These are phyloP conservation scores for Montipora capricornis DNA, from an alignment of 64 coral and sea anemone species.

Conservation along the genomic window DNA sequence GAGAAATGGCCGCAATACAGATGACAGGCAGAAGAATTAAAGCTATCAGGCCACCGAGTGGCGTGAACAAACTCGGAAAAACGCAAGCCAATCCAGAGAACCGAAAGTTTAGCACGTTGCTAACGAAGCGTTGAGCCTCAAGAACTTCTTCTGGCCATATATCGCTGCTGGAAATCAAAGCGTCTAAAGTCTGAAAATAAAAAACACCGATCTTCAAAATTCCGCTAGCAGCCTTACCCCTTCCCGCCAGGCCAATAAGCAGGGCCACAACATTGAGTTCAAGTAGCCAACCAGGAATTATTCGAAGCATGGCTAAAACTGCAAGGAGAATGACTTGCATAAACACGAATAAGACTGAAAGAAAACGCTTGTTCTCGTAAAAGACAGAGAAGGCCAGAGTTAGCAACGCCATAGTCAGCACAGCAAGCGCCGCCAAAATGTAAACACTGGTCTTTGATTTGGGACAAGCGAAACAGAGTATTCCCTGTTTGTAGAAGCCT, in stretches of 20 bases:
- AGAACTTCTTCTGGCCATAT: slow-evolving; percentile 61
- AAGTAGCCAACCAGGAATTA: slow-evolving; percentile 85
- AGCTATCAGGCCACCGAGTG: slow-evolving; percentile 57
- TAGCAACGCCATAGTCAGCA: slow-evolving; percentile 9
- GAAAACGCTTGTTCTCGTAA: slow-evolving; percentile 16
- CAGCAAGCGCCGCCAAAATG: slow-evolving; percentile 46
- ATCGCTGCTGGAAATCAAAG: slow-evolving; percentile 68
- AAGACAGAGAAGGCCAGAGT: background rate
- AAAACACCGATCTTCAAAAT: slow-evolving; percentile 78
- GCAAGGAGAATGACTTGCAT: slow-evolving; percentile 70
- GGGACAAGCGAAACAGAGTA: slow-evolving; percentile 60
- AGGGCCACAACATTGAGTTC: slow-evolving; percentile 67
- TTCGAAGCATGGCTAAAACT: slow-evolving; percentile 53
- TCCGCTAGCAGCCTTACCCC: slow-evolving; percentile 43
- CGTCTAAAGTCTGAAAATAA: slow-evolving; percentile 86
- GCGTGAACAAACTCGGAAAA: slow-evolving; percentile 70
- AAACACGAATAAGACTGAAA: background rate
- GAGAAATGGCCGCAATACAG: slow-evolving; percentile 4
- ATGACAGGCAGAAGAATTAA: slow-evolving; percentile 64
- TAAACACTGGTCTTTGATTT: slow-evolving; percentile 30
- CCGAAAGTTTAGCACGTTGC: slow-evolving; percentile 76
- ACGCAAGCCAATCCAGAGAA: slow-evolving; percentile 73
- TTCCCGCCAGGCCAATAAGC: slow-evolving; percentile 72
- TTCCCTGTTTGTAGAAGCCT: slow-evolving; percentile 72
- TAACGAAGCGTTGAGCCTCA: slow-evolving; percentile 53